Base-by-base conservation (phyloP, 2,888 invertebrate genomes). In the Oxystoma pomonae region DNA sequence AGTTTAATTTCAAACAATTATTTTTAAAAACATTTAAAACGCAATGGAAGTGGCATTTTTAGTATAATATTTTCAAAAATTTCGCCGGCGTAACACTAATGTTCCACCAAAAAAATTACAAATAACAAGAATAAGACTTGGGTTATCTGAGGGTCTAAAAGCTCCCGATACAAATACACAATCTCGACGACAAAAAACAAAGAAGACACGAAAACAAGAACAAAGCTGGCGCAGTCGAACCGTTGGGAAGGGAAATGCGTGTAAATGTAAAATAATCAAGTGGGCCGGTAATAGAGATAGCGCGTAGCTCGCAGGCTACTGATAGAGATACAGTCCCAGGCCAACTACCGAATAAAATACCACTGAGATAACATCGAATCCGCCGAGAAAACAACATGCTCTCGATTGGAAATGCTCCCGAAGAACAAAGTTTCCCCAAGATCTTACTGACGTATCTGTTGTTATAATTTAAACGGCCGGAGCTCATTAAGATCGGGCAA, bases 341-440 rank as follows among this genome's bases (percentile, higher is more conserved):
- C 73, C 77, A 77, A 79, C 78, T 80, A 80, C 79, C 79, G 78
- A 80, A 80, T 80, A 79, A 80, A 35, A 79, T 80, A 79, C 77
- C 35, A 69, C 67, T 60, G 70, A 75, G 78, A 79, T 78, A 78
- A 75, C 75, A 79, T 79, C 78, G 75, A 75, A 79, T 79, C 78
- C 75, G 75, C 72, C 73, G 72, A 74, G 72, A 72, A 69, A 66
- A 75, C 74, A 78, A 78, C 77, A 77, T 76, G 78, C 77, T 76
- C 77, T 73, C 77, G 77, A 78, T 78, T 77, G 77, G 76, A 76
- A 76, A 74, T 75, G 74, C 74, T 53, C 16, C 53, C 35, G 35
- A 35, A 35, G 35, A 35, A 35, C 35, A 35, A 35, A 35, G 35
- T 35, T 35, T 12, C 35, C 35, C 5, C 35, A 35, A 35, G 35